Evolutionary conservation across 2,888 invertebrate genomes (phyloP).

Genomic region (Cerastis rubricosa): DNA sequence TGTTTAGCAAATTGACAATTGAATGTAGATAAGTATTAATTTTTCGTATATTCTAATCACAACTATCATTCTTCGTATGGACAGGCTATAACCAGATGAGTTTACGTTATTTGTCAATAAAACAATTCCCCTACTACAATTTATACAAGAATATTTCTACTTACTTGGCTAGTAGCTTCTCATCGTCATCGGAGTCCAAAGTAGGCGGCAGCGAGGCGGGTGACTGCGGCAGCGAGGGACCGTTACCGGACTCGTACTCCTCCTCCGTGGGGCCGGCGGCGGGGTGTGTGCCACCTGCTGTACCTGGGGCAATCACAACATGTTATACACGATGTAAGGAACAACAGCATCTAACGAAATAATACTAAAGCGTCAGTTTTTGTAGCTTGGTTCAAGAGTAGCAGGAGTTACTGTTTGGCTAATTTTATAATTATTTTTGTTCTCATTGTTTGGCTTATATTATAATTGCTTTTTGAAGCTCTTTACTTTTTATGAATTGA

Average conservation of each 20-base stretch:
- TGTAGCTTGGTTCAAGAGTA: constrained; percentile 36
- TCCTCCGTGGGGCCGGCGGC: constrained; percentile 93
- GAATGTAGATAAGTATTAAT: background rate
- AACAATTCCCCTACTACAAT: background rate
- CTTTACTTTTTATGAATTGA: background rate
- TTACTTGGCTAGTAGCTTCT: constrained; percentile 91
- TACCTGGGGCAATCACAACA: constrained; percentile 13
- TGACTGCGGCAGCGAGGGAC: constrained; percentile 98
- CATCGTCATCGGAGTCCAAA: constrained; percentile 96
- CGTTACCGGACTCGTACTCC: constrained; percentile 99
- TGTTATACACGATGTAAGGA: background rate
- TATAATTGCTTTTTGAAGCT: background rate
- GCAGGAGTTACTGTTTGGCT: constrained; percentile 27
- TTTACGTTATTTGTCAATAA: background rate
- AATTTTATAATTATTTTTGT: background rate
- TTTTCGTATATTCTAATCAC: background rate
- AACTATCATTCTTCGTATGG: background rate
- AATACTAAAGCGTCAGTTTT: constrained; percentile 18
- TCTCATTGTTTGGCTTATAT: background rate
- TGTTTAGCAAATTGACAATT: background rate
- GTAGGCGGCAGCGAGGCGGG: constrained; percentile 96
- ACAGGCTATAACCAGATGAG: background rate
- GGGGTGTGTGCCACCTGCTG: constrained; percentile 58
- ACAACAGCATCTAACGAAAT: background rate
- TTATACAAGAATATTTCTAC: constrained; percentile 42